Evolutionary conservation across 2,113 vertebrate genomes (phyloP).

Genomic region (Cochlearius cochlearius): DNA sequence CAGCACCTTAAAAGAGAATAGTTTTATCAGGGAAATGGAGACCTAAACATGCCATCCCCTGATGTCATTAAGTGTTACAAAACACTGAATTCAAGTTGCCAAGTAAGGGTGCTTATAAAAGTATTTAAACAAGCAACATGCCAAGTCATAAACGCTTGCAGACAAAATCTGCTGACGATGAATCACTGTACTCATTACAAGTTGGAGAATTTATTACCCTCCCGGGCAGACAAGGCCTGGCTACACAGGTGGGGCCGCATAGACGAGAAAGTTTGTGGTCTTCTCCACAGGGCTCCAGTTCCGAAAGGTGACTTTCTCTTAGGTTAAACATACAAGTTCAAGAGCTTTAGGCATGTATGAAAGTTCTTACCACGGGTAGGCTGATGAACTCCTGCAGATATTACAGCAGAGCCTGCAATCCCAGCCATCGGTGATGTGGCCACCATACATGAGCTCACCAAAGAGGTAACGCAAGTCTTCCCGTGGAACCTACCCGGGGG

Average conservation of each 20-base stretch:
- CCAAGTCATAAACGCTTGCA: neutral
- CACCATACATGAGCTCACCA: slow-evolving; percentile 82
- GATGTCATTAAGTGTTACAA: neutral
- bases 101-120: neutral
- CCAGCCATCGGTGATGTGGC: slow-evolving; percentile 81
- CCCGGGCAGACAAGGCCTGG: neutral
- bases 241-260: neutral
- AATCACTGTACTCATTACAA: neutral
- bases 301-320: neutral
- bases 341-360: neutral
- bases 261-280: neutral
- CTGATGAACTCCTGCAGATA: slow-evolving; percentile 83
- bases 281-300: neutral
- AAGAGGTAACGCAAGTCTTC: slow-evolving; percentile 83
- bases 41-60: neutral
- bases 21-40: neutral
- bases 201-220: neutral
- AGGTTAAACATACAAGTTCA: neutral
- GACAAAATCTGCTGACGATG: neutral
- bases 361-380: slow-evolving; percentile 74
- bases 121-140: neutral
- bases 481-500: slow-evolving; percentile 71
- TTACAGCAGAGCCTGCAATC: slow-evolving; percentile 75
- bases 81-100: neutral
- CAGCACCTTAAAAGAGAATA: neutral